Evolutionary conservation across 2,113 vertebrate genomes (phyloP).

Genomic region (Lasiurus borealis): DNA sequence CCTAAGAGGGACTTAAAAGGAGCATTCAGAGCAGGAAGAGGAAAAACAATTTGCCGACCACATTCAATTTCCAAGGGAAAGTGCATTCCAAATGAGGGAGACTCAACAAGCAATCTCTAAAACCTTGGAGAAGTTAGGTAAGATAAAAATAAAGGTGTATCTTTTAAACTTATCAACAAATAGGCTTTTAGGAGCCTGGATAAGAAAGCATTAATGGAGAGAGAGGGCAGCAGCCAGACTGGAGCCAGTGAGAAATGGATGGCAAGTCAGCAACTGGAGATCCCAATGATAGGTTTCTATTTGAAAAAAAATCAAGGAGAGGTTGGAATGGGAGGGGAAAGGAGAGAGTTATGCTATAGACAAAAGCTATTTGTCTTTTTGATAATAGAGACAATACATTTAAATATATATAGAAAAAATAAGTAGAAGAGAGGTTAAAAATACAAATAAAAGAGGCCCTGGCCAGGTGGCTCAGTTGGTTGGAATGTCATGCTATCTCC

Average conservation of each 20-base stretch:
- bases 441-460: not conserved
- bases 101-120: not conserved
- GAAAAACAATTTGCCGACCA: not conserved
- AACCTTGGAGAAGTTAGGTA: not conserved
- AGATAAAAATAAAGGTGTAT: not conserved
- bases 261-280: not conserved
- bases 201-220: not conserved
- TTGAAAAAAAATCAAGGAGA: not conserved
- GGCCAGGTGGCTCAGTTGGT: too few relatives aligned
- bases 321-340: not conserved
- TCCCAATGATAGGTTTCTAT: not conserved
- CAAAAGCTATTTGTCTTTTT: not conserved
- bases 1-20: not conserved
- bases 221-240: not conserved
- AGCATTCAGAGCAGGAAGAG: not conserved
- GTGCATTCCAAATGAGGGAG: not conserved
- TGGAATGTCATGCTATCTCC: too few relatives aligned
- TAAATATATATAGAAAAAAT: not conserved
- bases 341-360: not conserved
- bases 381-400: not conserved
- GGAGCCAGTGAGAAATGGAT: not conserved
- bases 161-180: not conserved
- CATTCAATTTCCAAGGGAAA: not conserved
- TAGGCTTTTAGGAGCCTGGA: not conserved
- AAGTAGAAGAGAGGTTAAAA: conserved; percentile 2